Evolutionary conservation across 2,797 vertebrate species (phyloP).

Genomic region (Brachymystax lenok): DNA sequence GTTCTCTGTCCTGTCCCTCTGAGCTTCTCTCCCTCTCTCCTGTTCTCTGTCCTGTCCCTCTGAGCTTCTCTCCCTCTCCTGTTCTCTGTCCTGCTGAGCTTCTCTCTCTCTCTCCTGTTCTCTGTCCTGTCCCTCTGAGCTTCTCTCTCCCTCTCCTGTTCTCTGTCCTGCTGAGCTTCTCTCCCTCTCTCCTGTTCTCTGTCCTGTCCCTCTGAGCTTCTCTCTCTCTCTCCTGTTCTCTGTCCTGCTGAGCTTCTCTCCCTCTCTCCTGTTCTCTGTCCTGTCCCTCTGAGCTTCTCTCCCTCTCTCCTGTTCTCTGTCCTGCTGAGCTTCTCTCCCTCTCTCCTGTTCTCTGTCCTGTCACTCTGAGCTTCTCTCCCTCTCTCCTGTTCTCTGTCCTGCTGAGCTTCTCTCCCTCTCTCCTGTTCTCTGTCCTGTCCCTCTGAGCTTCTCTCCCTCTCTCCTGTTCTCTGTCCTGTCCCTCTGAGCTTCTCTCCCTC

Average conservation of each 20-base stretch:
- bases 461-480: too few relatives aligned
- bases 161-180: not conserved
- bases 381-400: not conserved
- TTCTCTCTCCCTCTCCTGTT: not conserved
- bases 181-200: not conserved
- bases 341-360: not conserved
- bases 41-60: not conserved
- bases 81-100: not conserved
- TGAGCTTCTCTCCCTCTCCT: not conserved
- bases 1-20: not conserved
- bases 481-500: too few relatives aligned
- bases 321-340: not conserved
- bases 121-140: not conserved
- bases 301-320: not conserved
- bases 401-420: not conserved
- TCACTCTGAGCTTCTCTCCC: too few relatives aligned
- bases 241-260: not conserved
- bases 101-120: not conserved
- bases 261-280: not conserved
- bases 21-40: not conserved
- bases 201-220: not conserved
- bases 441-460: not conserved
- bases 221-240: not conserved
- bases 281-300: not conserved
- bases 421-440: too few relatives aligned